Conservation (phyloP, 2,113 vertebrate genomes). For the Ascaphus truei region DNA sequence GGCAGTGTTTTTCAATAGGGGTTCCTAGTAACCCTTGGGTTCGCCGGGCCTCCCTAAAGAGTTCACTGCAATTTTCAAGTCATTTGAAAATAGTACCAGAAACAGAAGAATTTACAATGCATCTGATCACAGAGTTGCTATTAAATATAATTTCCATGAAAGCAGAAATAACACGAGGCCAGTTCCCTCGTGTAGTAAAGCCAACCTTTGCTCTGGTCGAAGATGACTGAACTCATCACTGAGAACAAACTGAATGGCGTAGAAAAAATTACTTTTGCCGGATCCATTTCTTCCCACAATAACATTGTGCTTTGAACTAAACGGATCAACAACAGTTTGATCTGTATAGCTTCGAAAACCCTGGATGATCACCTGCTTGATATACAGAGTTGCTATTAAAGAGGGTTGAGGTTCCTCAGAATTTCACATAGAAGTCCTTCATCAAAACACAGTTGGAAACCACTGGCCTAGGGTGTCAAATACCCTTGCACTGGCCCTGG, state of each 20-base stretch:
- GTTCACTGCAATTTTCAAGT: no score
- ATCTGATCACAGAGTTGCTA: slow-evolving; percentile 96
- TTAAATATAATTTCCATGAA: slow-evolving; percentile 99
- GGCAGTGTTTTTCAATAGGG: no score
- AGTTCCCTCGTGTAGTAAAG: slow-evolving; percentile 94
- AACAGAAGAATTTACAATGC: no score
- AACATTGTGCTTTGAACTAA: slow-evolving; percentile 97
- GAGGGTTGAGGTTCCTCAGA: no score
- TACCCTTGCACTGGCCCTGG: no score
- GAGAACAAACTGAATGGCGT: slow-evolving; percentile 98
- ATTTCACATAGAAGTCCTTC: no score
- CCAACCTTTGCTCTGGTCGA: slow-evolving; percentile 93
- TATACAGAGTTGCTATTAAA: slow-evolving; percentile 13
- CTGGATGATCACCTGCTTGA: slow-evolving; percentile 92
- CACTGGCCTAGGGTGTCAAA: no score
- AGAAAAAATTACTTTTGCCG: slow-evolving; percentile 99
- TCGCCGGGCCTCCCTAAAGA: no score
- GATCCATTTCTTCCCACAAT: slow-evolving; percentile 98
- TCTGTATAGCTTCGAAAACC: slow-evolving; percentile 98
- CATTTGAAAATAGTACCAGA: no score
- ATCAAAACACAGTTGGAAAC: no score
- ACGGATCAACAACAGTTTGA: slow-evolving; percentile 96
- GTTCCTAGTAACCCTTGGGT: no score
- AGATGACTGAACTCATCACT: slow-evolving; percentile 98
- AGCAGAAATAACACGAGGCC: slow-evolving; percentile 97